Percentiles rank a stretch among this genome's conserved stretches.
Evolutionary conservation across 1,140 invertebrate genomes (phyloP).

Genomic region (Eulimnadia texana): DNA sequence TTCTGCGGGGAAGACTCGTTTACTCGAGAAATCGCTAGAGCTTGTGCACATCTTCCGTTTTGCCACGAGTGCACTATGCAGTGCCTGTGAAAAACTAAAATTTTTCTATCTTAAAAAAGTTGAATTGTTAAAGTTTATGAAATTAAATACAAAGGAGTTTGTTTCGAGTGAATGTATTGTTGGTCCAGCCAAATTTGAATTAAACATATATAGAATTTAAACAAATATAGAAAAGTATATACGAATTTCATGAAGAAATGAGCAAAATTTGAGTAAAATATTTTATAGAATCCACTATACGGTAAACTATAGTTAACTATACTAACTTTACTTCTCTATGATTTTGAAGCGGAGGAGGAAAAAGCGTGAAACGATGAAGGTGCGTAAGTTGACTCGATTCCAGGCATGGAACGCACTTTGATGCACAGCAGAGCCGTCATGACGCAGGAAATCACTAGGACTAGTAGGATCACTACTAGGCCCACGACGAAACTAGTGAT

Average conservation of each 20-base stretch:
- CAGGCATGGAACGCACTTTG: conserved; percentile 19
- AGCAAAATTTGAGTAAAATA: too few relatives aligned
- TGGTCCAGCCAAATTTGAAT: too few relatives aligned
- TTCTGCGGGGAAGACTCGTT: not conserved
- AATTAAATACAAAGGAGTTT: too few relatives aligned
- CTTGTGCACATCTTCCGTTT: not conserved
- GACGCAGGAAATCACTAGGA: conserved; percentile 29
- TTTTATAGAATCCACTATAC: too few relatives aligned
- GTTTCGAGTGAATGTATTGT: too few relatives aligned
- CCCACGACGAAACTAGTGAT: conserved; percentile 29
- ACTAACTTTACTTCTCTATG: not conserved
- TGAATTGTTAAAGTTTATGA: too few relatives aligned
- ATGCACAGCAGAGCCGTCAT: conserved; percentile 27
- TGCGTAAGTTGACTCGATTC: conserved; percentile 19
- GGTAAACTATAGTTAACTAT: not conserved
- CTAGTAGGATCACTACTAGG: conserved; percentile 27
- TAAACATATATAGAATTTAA: too few relatives aligned
- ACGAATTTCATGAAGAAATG: too few relatives aligned
- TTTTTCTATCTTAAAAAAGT: too few relatives aligned
- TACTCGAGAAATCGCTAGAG: not conserved
- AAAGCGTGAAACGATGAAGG: conserved; percentile 22
- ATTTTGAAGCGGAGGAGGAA: conserved; percentile 11
- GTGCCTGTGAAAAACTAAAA: not conserved
- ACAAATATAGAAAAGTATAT: too few relatives aligned
- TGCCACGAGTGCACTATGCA: not conserved